phyloP scores from a whole-genome alignment of 2,888 invertebrate genomes.

The Lasioglossum malachurum region DNA sequence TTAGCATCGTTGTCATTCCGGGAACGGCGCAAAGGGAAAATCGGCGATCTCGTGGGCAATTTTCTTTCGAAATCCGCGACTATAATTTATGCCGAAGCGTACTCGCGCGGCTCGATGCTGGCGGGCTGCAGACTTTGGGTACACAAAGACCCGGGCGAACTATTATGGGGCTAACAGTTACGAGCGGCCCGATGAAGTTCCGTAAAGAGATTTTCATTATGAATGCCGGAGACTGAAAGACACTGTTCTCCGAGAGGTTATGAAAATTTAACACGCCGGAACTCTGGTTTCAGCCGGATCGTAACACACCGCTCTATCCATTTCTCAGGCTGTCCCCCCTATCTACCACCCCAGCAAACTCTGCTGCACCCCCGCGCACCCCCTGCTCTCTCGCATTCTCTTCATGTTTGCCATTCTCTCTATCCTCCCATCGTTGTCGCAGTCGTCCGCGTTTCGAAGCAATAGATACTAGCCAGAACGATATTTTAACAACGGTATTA shows the following conservation, averaged over 20 bases:
- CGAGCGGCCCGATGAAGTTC: constrained; percentile 61
- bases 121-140: constrained; percentile 55
- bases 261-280: constrained; percentile 78
- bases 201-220: constrained; percentile 78
- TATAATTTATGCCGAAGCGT: constrained; percentile 64
- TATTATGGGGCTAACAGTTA: constrained; percentile 55
- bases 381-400: constrained; percentile 7
- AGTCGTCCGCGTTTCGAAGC: not conserved
- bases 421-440: not conserved
- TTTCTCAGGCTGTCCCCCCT: constrained; percentile 1
- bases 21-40: constrained; percentile 24
- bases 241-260: constrained; percentile 75
- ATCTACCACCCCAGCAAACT: not conserved
- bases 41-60: constrained; percentile 54
- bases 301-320: constrained; percentile 40
- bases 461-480: constrained; percentile 9
- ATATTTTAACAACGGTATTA: not conserved
- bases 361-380: not conserved
- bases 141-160: constrained; percentile 59
- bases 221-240: constrained; percentile 74
- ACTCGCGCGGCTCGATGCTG: constrained; percentile 29
- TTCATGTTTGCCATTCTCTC: not conserved
- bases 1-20: constrained; percentile 40
- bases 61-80: constrained; percentile 56
- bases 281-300: constrained; percentile 70